Conservation (phyloP, 2,888 invertebrate genomes). For the Hyposoter didymator region DNA sequence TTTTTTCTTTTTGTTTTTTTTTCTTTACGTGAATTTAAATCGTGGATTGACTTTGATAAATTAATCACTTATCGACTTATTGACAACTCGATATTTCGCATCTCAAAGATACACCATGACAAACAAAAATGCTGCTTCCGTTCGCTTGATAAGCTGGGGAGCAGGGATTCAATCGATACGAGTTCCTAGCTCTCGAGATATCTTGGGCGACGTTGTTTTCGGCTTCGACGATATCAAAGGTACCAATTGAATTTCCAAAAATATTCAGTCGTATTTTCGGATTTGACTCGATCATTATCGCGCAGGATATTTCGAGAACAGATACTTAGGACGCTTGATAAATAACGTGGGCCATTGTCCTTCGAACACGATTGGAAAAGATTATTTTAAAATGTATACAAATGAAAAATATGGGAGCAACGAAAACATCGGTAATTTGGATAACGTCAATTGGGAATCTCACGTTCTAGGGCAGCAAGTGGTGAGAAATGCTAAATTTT, state of each 20-base stretch:
- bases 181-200: constrained; percentile 85
- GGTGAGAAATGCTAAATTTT: constrained; percentile 67
- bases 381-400: constrained; percentile 74
- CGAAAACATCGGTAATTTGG: constrained; percentile 82
- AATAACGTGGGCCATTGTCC: constrained; percentile 85
- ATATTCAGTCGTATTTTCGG: neutral
- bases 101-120: constrained; percentile 83
- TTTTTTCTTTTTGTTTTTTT: neutral
- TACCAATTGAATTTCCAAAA: constrained; percentile 71
- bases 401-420: constrained; percentile 67
- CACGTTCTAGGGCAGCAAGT: constrained; percentile 74
- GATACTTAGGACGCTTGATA: constrained; percentile 86
- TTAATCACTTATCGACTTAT: neutral
- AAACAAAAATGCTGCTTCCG: constrained; percentile 83
- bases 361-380: constrained; percentile 83
- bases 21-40: no score
- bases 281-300: constrained; percentile 34
- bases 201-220: constrained; percentile 85
- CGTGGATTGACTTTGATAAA: neutral
- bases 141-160: constrained; percentile 85
- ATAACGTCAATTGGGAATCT: constrained; percentile 84
- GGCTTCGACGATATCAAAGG: constrained; percentile 86
- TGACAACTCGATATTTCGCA: neutral
- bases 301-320: constrained; percentile 83
- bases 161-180: constrained; percentile 85